Base-by-base conservation (phyloP, 2,797 vertebrate genomes). In the Clarias platycephalus region DNA sequence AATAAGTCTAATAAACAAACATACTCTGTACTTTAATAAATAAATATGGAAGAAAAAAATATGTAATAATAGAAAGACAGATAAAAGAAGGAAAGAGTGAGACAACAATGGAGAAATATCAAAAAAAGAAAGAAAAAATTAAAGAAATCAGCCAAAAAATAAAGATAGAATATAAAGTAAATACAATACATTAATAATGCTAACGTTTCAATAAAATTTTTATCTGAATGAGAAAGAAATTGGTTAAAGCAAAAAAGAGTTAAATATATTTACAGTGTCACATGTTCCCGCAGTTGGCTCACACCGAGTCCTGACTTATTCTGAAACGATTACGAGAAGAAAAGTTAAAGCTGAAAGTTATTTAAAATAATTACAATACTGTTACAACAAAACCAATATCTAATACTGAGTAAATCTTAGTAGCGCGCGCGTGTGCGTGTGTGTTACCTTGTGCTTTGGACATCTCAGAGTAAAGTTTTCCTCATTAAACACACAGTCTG, bases 391-490 rank as follows among this genome's bases (percentile, higher is more conserved):
- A 70, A 40, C 63, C 1, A 64, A 66, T 9, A n/a, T 15, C 12
- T 22, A 71, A 49, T 49, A 71, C 34, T 15, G 22, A 71, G 1
- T n/a, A 71, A 13, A n/a, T 22, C 72, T 31, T 9, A 31, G n/a
- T 66, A 1, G 6, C 3, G 66, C 37, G 8, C 40, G 67, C 6
- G 31, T 68, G 67, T 74, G 44, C 28, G 44, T 55, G 16, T 75
- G 58, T 18, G 58, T 55, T 31, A 95, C 94, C 93, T 94, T 94
- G 91, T 95, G 95, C 87, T 93, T 93, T 1, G 92, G 87, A 89
- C 95, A 95, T 88, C 93, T 91, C 81, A 95, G 90, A 0, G 94
- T 95, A 89, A 95, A 95, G 92, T 95, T 95, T 6, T 95, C 94
- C 82, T 95, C 94, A 12, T 91, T 94, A 68, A 95, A 91, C 55